Conservation (phyloP, 2,797 vertebrate genomes). For the Catostomus latipinnis region DNA sequence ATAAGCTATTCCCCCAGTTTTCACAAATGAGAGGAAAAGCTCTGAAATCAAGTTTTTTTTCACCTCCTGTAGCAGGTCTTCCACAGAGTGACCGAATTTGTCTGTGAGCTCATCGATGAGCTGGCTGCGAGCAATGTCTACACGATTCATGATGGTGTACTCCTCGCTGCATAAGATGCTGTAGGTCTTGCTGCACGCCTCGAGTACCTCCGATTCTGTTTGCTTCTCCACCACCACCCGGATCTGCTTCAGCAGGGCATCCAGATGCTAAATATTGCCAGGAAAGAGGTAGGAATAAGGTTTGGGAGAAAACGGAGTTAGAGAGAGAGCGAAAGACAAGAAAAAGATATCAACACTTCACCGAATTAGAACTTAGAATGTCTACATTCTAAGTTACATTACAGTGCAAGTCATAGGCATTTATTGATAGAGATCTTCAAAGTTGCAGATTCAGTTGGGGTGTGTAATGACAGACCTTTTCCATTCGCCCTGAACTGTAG, state of each 20-base stretch:
- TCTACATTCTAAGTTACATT: too few species aligned
- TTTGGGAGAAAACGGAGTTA: background rate
- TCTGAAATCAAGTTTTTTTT: background rate
- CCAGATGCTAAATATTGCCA: conserved; percentile 84
- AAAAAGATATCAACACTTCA: too few species aligned
- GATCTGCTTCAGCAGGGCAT: conserved; percentile 96
- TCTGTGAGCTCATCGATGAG: conserved; percentile 98
- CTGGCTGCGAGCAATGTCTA: conserved; percentile 96
- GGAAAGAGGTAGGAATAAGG: background rate
- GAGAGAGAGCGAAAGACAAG: background rate
- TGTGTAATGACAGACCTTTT: conserved; percentile 76
- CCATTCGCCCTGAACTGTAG: conserved; percentile 93
- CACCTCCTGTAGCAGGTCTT: conserved; percentile 97
- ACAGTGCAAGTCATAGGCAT: too few species aligned
- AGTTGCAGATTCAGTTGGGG: background rate
- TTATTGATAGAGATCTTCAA: background rate
- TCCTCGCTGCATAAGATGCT: conserved; percentile 99
- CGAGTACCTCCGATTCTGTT: conserved; percentile 93
- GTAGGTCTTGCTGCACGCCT: conserved; percentile 99
- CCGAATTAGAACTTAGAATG: background rate
- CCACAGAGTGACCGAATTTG: conserved; percentile 93
- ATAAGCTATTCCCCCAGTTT: conserved; percentile 36
- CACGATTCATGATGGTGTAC: conserved; percentile 98
- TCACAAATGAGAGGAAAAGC: background rate
- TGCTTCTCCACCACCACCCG: conserved; percentile 99